phyloP scores from a whole-genome alignment of 2,888 invertebrate species.

The Catocala fraxini region DNA sequence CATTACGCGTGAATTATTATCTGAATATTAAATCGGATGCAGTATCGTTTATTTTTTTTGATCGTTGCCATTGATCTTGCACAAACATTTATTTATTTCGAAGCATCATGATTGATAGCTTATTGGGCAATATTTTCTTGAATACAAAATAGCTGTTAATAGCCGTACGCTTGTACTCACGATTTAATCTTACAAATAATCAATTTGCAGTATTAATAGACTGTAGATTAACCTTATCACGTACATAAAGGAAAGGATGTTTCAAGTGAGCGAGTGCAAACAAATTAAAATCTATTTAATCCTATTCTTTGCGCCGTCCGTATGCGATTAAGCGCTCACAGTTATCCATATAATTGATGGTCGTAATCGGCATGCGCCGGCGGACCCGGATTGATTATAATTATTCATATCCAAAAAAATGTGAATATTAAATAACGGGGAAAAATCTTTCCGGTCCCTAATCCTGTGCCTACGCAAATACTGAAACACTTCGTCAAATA shows the following conservation, averaged over 20 bases:
- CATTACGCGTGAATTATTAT: slow-evolving; percentile 5
- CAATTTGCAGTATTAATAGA: too few relatives aligned
- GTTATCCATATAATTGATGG: slow-evolving; percentile 46
- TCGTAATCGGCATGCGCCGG: slow-evolving; percentile 37
- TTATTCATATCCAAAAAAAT: slow-evolving; percentile 51
- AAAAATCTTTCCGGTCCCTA: slow-evolving; percentile 39
- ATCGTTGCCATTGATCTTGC: background rate
- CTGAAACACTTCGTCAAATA: slow-evolving; percentile 49
- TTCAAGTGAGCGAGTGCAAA: background rate
- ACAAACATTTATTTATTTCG: slow-evolving; percentile 2
- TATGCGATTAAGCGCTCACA: slow-evolving; percentile 39
- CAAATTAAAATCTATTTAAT: slow-evolving; percentile 33
- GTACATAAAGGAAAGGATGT: too few relatives aligned
- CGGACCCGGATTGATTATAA: slow-evolving; percentile 42
- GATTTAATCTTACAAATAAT: too few relatives aligned
- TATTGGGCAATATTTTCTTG: background rate
- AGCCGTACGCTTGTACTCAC: too few relatives aligned
- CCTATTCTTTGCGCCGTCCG: slow-evolving; percentile 26
- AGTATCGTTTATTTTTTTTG: slow-evolving; percentile 1
- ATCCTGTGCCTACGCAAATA: slow-evolving; percentile 28
- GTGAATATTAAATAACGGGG: slow-evolving; percentile 51
- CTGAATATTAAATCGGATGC: slow-evolving; percentile 6
- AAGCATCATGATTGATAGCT: background rate
- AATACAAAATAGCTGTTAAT: too few relatives aligned
- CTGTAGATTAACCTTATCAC: too few relatives aligned